These are phyloP conservation scores for Dermatemys mawii DNA, from an alignment of 2,113 vertebrate species.

Conservation along the genomic window DNA sequence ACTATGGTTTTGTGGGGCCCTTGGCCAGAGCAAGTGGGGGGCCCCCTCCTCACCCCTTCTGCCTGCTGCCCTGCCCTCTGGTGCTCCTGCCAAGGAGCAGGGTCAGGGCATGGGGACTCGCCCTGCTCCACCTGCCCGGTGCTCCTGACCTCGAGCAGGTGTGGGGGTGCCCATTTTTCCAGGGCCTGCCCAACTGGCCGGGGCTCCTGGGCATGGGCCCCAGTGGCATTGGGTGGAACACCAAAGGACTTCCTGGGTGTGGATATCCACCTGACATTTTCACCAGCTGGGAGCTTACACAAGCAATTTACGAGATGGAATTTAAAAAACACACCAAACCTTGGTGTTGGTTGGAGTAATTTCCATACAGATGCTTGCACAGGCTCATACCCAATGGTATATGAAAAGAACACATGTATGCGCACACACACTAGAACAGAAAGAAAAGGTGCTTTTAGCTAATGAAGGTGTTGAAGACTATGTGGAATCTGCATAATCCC, in stretches of 20 bases:
- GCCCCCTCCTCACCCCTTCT: no score
- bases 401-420: background rate
- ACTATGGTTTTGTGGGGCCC: no score
- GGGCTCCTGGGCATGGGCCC: no score
- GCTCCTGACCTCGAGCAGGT: no score
- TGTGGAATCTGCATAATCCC: background rate
- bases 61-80: no score
- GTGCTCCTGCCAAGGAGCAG: no score
- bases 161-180: no score
- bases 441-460: background rate
- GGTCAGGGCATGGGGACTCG: no score
- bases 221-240: background rate
- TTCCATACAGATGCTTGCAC: background rate
- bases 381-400: background rate
- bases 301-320: background rate
- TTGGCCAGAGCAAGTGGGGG: no score
- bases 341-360: background rate
- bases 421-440: background rate
- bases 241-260: background rate
- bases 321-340: background rate
- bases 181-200: no score
- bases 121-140: no score
- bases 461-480: background rate
- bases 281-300: background rate
- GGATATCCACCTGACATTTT: background rate